These are phyloP conservation scores for Tetanocera ferruginea DNA, from an alignment of 2,888 invertebrate genomes.

Conservation along the genomic window DNA sequence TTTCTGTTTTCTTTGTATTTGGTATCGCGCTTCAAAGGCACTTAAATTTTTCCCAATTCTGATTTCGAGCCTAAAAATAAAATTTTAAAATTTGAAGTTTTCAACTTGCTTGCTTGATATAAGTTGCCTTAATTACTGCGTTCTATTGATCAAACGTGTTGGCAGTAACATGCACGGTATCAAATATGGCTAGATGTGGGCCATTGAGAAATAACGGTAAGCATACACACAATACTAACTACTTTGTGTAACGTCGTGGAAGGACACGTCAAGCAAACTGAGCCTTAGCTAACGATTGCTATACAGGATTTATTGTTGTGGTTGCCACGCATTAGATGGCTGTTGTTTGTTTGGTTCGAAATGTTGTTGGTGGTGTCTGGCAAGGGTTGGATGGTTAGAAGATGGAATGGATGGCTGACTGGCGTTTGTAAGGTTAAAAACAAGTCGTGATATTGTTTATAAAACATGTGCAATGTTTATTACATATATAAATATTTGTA, in stretches of 20 bases:
- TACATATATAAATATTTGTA: no score
- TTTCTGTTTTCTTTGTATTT: background rate
- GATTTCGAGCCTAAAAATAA: slow-evolving; percentile 37
- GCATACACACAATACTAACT: slow-evolving; percentile 41
- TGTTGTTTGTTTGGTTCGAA: background rate
- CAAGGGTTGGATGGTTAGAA: background rate
- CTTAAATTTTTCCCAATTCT: slow-evolving; percentile 33
- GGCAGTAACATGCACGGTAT: background rate
- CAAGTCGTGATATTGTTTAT: no score
- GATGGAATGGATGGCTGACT: background rate
- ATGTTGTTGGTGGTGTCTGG: no score
- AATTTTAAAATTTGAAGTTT: slow-evolving; percentile 23
- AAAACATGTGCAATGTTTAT: no score
- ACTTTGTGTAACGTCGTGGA: background rate
- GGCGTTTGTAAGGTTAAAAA: no score
- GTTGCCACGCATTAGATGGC: slow-evolving; percentile 14
- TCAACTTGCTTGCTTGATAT: slow-evolving; percentile 16
- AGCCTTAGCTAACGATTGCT: background rate
- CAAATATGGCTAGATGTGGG: background rate
- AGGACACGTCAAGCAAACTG: slow-evolving; percentile 15
- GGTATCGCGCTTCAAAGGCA: background rate
- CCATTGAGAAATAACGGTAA: slow-evolving; percentile 35
- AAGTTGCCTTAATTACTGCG: slow-evolving; percentile 11
- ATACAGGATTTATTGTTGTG: background rate
- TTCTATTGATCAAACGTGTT: slow-evolving; percentile 58